These are phyloP conservation scores for Lordiphosa mommai DNA, from an alignment of 1,140 invertebrate genomes.

Conservation along the genomic window DNA sequence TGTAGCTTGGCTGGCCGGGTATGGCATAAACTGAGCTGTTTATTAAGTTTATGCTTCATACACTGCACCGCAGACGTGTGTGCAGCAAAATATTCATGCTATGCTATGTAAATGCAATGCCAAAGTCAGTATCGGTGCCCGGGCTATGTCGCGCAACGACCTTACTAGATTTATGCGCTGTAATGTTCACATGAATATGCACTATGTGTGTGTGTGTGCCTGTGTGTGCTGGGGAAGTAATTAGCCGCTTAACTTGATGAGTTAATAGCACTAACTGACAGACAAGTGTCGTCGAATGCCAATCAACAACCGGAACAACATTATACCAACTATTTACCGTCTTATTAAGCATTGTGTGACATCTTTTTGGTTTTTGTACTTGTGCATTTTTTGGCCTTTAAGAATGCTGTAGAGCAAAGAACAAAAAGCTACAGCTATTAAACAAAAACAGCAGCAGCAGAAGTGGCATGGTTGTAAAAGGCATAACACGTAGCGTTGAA, in stretches of 20 bases:
- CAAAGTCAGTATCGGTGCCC: conserved; percentile 32
- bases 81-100: conserved; percentile 35
- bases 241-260: conserved; percentile 69
- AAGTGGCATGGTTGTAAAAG: conserved; percentile 53
- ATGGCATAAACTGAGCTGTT: conserved; percentile 44
- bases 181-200: conserved; percentile 42
- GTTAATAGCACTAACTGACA: conserved; percentile 5
- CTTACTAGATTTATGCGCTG: conserved; percentile 28
- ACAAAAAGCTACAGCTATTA: conserved; percentile 20
- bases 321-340: conserved; percentile 38
- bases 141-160: conserved; percentile 9
- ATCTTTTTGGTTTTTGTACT: conserved; percentile 2
- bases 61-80: conserved; percentile 15
- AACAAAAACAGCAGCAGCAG: conserved; percentile 32
- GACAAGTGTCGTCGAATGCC: conserved; percentile 10
- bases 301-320: conserved; percentile 20
- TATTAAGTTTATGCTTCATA: conserved; percentile 62
- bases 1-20: conserved; percentile 15
- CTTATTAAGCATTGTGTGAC: conserved; percentile 10
- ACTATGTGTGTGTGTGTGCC: conserved; percentile 13
- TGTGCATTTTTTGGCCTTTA: conserved; percentile 32
- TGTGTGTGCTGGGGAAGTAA: conserved; percentile 26
- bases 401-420: conserved; percentile 37
- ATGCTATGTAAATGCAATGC: conserved; percentile 65
- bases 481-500: conserved; percentile 65